Percentiles rank a stretch among this genome's conserved stretches.
Conservation (phyloP, 2,888 invertebrate species). For the Labia minor region DNA sequence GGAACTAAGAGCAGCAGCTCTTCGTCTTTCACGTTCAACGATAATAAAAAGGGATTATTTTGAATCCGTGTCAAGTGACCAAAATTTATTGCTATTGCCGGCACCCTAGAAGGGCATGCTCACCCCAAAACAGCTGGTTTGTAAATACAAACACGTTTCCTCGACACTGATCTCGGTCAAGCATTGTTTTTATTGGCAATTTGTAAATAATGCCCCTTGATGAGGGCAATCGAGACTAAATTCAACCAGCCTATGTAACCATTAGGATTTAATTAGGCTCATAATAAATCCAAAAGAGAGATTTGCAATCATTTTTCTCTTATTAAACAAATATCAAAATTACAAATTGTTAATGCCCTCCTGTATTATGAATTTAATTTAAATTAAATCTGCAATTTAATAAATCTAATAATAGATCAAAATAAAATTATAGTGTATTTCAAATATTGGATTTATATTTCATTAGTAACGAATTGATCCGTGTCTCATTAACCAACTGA, state of each 20-base stretch:
- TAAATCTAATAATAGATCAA: not conserved
- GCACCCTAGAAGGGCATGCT: slow-evolving; percentile 18
- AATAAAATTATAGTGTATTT: no score
- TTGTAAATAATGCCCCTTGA: no score
- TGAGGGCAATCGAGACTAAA: no score
- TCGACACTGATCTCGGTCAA: no score
- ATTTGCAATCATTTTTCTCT: no score
- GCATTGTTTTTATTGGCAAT: no score
- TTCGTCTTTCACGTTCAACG: slow-evolving; percentile 24
- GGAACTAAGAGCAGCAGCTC: slow-evolving; percentile 33
- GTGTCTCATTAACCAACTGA: no score
- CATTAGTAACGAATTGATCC: no score
- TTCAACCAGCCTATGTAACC: no score
- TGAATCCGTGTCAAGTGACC: slow-evolving; percentile 43
- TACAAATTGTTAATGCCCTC: slow-evolving; percentile 1
- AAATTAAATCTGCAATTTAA: slow-evolving; percentile 4
- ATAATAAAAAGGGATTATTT: slow-evolving; percentile 43
- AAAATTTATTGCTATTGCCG: slow-evolving; percentile 42
- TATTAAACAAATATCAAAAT: not conserved
- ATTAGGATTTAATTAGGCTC: no score
- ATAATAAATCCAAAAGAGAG: no score
- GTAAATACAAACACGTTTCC: slow-evolving; percentile 14
- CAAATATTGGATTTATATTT: no score
- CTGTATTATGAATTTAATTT: not conserved
- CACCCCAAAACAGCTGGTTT: slow-evolving; percentile 13